Evolutionary conservation across 1,140 invertebrate species (phyloP).

Genomic region (Drosophila athabasca): DNA sequence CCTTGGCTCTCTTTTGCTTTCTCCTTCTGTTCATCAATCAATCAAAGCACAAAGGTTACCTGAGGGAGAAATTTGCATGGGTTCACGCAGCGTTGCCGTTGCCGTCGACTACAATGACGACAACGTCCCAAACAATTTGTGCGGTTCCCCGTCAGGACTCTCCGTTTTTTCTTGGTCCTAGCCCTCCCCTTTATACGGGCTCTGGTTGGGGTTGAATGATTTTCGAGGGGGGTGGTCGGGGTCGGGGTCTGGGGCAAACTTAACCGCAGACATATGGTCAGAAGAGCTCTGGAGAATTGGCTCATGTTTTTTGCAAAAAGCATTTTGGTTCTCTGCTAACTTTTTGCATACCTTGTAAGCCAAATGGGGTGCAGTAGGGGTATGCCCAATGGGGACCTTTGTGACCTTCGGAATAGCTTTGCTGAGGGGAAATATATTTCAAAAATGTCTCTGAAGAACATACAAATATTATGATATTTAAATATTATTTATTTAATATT

Average conservation of each 20-base stretch:
- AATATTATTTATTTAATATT: no score
- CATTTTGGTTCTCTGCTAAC: slow-evolving; percentile 47
- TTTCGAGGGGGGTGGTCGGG: slow-evolving; percentile 15
- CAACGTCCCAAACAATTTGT: slow-evolving; percentile 75
- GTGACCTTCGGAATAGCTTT: no score
- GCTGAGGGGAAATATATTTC: no score
- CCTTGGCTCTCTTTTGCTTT: background rate
- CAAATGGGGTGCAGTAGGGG: slow-evolving; percentile 2
- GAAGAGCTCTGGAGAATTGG: slow-evolving; percentile 70
- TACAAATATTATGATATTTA: no score
- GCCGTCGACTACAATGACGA: slow-evolving; percentile 11
- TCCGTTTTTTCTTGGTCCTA: slow-evolving; percentile 24
- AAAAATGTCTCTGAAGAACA: no score
- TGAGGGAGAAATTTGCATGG: slow-evolving; percentile 79
- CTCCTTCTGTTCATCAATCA: slow-evolving; percentile 68
- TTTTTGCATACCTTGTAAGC: slow-evolving; percentile 39
- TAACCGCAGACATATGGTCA: slow-evolving; percentile 79
- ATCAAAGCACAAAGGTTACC: slow-evolving; percentile 80
- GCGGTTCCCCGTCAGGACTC: slow-evolving; percentile 13
- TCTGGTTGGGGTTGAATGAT: background rate
- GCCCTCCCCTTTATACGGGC: slow-evolving; percentile 18
- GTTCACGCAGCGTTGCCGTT: slow-evolving; percentile 57
- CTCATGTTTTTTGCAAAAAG: slow-evolving; percentile 70
- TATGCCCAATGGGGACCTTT: background rate
- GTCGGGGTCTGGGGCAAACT: slow-evolving; percentile 51